Evolutionary conservation across 1,140 invertebrate genomes (phyloP).

Genomic region (Zaprionus davidi): DNA sequence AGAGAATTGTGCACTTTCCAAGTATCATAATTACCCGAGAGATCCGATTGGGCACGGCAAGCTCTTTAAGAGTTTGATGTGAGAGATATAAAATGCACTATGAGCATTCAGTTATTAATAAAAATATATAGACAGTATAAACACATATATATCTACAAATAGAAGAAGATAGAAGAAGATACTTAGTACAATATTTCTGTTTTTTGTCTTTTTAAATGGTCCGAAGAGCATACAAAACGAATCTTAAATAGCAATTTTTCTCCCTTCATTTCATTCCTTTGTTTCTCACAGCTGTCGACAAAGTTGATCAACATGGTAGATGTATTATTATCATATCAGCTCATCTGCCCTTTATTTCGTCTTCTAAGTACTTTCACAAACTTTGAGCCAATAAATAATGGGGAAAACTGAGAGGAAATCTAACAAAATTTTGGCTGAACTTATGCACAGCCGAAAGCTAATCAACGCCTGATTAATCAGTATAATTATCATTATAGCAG

Average conservation of each 20-base stretch:
- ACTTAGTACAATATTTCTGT: too few relatives aligned
- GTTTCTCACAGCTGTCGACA: not conserved
- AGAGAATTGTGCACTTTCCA: not conserved
- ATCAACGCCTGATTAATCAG: conserved; percentile 59
- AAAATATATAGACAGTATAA: not conserved
- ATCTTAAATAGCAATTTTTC: not conserved
- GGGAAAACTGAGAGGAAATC: conserved; percentile 8
- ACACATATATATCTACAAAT: too few relatives aligned
- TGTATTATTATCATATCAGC: not conserved
- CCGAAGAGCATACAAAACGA: too few relatives aligned
- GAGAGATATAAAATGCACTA: not conserved
- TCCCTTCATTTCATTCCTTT: not conserved
- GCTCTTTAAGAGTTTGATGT: not conserved
- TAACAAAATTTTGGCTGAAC: conserved; percentile 11
- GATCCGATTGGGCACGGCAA: not conserved
- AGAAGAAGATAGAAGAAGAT: too few relatives aligned
- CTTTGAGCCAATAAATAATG: conserved; percentile 44
- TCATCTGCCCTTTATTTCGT: conserved; percentile 3
- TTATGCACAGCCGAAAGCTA: conserved; percentile 37
- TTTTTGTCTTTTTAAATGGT: too few relatives aligned
- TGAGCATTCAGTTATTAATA: not conserved
- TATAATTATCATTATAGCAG: conserved; percentile 47
- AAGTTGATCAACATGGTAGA: not conserved
- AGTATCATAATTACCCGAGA: not conserved
- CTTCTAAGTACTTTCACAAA: conserved; percentile 6